These are phyloP conservation scores for Orchestia grillus DNA, from an alignment of 1,140 invertebrate genomes.

Conservation along the genomic window DNA sequence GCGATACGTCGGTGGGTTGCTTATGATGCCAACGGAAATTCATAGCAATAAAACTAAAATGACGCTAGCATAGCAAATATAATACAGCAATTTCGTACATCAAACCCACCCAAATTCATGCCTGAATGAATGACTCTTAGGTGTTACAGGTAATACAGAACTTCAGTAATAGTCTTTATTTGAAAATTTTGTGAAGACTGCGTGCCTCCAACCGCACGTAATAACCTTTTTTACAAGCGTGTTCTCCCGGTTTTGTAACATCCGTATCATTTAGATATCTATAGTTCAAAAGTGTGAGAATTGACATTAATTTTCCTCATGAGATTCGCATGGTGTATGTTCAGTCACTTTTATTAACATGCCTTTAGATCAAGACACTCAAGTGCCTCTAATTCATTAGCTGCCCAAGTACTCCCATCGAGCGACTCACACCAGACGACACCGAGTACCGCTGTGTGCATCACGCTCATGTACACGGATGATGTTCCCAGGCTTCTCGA, in stretches of 20 bases:
- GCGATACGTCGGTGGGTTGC: neutral
- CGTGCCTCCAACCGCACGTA: too few relatives aligned
- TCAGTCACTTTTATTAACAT: neutral
- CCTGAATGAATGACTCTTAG: neutral
- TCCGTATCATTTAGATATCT: too few relatives aligned
- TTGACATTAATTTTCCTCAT: too few relatives aligned
- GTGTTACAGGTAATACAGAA: neutral
- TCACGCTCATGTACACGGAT: constrained; percentile 41
- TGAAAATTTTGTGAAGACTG: neutral
- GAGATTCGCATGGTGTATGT: neutral
- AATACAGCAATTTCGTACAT: neutral
- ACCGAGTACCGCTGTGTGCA: neutral
- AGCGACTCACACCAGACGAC: neutral
- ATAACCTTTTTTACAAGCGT: too few relatives aligned
- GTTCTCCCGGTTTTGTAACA: too few relatives aligned
- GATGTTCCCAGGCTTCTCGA: constrained; percentile 52
- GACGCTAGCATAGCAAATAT: too few relatives aligned
- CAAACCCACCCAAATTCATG: neutral
- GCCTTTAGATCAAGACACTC: neutral
- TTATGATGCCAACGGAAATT: neutral
- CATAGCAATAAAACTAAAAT: too few relatives aligned
- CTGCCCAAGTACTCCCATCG: neutral
- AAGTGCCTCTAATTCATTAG: constrained; percentile 1
- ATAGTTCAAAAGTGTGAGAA: too few relatives aligned
- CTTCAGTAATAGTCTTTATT: neutral